These are phyloP conservation scores for Acanthis flammea DNA, from an alignment of 2,797 vertebrate genomes.

Conservation along the genomic window DNA sequence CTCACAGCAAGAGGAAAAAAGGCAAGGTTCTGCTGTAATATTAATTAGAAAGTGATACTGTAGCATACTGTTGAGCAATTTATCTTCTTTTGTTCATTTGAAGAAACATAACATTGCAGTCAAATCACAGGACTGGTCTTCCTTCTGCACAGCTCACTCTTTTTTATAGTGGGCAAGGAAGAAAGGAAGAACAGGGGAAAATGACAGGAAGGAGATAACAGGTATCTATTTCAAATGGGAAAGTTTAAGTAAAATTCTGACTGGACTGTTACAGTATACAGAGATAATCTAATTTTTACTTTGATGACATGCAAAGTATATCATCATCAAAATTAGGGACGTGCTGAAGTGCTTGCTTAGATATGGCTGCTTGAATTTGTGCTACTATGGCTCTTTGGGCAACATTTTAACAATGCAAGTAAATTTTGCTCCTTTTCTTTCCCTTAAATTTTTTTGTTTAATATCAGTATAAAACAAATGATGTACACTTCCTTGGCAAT, in stretches of 20 bases:
- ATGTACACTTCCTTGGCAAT: background rate
- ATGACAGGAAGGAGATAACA: background rate
- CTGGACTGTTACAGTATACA: background rate
- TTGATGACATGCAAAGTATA: background rate
- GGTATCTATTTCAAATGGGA: background rate
- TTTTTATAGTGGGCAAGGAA: background rate
- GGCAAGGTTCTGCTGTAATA: background rate
- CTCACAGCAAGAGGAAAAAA: background rate
- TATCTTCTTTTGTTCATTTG: background rate
- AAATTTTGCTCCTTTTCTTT: background rate
- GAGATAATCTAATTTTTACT: background rate
- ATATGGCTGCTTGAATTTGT: background rate
- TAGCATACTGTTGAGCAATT: background rate
- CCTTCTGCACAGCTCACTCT: background rate
- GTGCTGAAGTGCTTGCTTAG: background rate
- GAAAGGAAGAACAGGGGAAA: background rate
- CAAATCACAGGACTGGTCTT: background rate
- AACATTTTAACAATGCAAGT: background rate
- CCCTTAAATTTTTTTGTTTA: background rate
- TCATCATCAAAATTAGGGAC: background rate
- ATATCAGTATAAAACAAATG: background rate
- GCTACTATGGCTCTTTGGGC: background rate
- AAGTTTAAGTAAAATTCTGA: background rate
- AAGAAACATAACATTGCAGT: background rate
- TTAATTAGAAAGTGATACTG: background rate